Evolutionary conservation across 2,888 invertebrate genomes (phyloP).

Genomic region (Eupithecia exiguata): DNA sequence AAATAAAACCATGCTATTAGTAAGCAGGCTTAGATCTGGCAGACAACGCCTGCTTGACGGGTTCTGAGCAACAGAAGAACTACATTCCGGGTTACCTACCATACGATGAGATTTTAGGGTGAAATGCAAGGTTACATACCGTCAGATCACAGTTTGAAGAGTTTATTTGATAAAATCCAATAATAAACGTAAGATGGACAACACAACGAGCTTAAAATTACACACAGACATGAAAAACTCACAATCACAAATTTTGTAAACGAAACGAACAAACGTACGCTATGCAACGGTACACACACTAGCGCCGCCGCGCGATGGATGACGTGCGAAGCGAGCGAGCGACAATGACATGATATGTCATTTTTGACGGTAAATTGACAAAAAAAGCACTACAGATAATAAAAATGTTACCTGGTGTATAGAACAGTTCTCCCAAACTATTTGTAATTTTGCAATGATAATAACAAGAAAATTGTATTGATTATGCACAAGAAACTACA

Average conservation of each 20-base stretch:
- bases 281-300: constrained; percentile 66
- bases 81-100: constrained; percentile 49
- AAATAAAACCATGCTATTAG: constrained; percentile 51
- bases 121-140: constrained; percentile 68
- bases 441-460: neutral
- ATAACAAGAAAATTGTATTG: too few relatives aligned
- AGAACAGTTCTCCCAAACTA: neutral
- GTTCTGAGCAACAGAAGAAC: constrained; percentile 54
- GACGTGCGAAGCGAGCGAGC: constrained; percentile 14
- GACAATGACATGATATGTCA: constrained; percentile 10
- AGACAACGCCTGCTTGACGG: constrained; percentile 78
- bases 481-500: too few relatives aligned
- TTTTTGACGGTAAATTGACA: constrained; percentile 7
- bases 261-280: constrained; percentile 61
- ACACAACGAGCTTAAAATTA: constrained; percentile 79
- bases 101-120: constrained; percentile 42
- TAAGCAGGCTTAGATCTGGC: constrained; percentile 48
- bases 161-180: constrained; percentile 82
- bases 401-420: constrained; percentile 9
- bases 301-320: constrained; percentile 49
- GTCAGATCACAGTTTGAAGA: constrained; percentile 75
- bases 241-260: constrained; percentile 53
- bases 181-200: constrained; percentile 73
- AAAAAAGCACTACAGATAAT: neutral
- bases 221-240: constrained; percentile 74